Evolutionary conservation across 2,888 invertebrate genomes (phyloP).

Genomic region (Agrotis puta): DNA sequence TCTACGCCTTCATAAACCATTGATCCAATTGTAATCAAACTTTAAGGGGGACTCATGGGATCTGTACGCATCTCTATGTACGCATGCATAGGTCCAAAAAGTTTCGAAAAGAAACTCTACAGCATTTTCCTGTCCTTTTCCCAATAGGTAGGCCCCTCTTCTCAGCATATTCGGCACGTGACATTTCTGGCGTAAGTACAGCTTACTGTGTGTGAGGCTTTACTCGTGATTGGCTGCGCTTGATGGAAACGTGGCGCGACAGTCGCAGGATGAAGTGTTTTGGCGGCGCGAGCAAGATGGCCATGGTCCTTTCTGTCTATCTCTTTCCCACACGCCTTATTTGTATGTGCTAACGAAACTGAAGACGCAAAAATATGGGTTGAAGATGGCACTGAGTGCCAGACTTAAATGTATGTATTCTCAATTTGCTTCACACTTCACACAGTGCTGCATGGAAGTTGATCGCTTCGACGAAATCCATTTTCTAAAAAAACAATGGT

Average conservation of each 20-base stretch:
- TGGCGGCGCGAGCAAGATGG: constrained; percentile 90
- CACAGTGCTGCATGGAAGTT: constrained; percentile 68
- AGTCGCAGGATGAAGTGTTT: constrained; percentile 79
- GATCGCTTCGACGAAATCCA: constrained; percentile 60
- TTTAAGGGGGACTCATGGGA: no score
- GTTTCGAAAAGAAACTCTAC: no score
- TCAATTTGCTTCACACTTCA: constrained; percentile 58
- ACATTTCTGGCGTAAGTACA: constrained; percentile 74
- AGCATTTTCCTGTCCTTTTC: neutral
- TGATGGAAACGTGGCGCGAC: constrained; percentile 67
- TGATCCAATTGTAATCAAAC: no score
- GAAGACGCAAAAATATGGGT: constrained; percentile 72
- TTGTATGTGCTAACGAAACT: constrained; percentile 81
- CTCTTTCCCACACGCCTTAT: constrained; percentile 80
- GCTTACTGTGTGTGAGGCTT: constrained; percentile 78
- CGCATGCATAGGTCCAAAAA: no score
- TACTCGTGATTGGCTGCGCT: constrained; percentile 75
- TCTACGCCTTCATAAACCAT: no score
- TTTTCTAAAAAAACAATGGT: constrained; percentile 18
- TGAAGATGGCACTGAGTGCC: constrained; percentile 52
- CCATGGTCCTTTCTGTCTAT: constrained; percentile 84
- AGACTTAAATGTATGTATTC: constrained; percentile 64
- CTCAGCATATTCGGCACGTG: constrained; percentile 76
- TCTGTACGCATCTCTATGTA: no score
- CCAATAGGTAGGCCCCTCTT: constrained; percentile 21